phyloP scores from a whole-genome alignment of 37 sponge, comb jelly and placozoan genomes.

The Tethya wilhelma region DNA sequence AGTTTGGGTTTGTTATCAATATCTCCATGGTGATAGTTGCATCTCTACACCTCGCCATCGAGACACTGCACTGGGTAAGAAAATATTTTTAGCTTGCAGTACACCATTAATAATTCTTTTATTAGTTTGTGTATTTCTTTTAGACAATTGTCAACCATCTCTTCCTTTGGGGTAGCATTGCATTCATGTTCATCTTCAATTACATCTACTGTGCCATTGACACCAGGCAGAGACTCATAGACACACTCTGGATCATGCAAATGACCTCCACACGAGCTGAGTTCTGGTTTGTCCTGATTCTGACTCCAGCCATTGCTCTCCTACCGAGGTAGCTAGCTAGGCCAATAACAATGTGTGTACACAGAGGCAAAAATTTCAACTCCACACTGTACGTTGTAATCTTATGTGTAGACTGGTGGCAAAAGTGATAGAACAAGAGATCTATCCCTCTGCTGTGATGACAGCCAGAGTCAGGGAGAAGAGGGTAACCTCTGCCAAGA shows the following conservation, averaged over 20 bases:
- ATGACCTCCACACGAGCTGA: slow-evolving; percentile 6
- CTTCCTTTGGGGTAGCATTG: slow-evolving; percentile 67
- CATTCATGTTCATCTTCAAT: slow-evolving; percentile 56
- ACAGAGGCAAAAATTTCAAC: neutral
- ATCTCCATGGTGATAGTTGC: slow-evolving; percentile 52
- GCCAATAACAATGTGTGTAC: too few relatives aligned
- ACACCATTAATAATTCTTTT: too few relatives aligned
- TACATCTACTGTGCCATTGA: slow-evolving; percentile 69
- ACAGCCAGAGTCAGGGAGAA: slow-evolving; percentile 43
- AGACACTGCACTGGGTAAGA: slow-evolving; percentile 78
- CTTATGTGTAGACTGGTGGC: slow-evolving; percentile 26
- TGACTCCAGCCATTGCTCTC: slow-evolving; percentile 59
- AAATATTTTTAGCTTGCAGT: too few relatives aligned
- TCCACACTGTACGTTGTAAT: neutral
- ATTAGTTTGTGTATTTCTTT: too few relatives aligned
- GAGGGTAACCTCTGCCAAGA: too few relatives aligned
- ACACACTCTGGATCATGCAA: slow-evolving; percentile 66
- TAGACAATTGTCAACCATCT: slow-evolving; percentile 70
- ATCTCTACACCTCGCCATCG: slow-evolving; percentile 59
- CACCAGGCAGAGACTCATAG: slow-evolving; percentile 34
- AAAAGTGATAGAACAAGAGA: slow-evolving; percentile 53
- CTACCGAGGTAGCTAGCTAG: slow-evolving; percentile 80
- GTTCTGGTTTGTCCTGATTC: slow-evolving; percentile 70
- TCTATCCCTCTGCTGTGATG: slow-evolving; percentile 48
- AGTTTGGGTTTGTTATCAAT: slow-evolving; percentile 79